Conservation (phyloP, 2,888 invertebrate genomes). For the Leptinotarsa tumamoca region DNA sequence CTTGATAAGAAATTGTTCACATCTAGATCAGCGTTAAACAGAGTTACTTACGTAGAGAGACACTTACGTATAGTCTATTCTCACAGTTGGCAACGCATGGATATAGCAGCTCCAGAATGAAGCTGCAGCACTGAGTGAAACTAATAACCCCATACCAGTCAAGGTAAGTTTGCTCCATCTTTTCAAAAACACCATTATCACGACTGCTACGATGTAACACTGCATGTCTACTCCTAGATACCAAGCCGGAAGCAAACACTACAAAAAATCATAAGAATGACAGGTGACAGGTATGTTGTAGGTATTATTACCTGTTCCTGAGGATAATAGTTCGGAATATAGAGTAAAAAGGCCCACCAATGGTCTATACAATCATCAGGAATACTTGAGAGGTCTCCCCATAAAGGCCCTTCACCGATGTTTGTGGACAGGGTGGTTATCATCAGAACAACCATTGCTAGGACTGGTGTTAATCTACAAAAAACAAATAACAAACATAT, state of each 20-base stretch:
- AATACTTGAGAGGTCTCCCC: neutral
- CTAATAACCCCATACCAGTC: neutral
- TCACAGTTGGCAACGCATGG: slow-evolving; percentile 2
- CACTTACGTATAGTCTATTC: neutral
- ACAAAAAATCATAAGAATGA: neutral
- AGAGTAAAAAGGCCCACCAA: slow-evolving; percentile 10
- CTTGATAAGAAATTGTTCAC: no score
- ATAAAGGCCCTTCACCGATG: neutral
- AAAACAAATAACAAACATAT: neutral
- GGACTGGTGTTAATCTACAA: neutral
- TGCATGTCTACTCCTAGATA: slow-evolving; percentile 10
- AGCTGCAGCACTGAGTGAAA: neutral
- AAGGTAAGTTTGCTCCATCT: neutral
- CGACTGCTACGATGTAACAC: slow-evolving; percentile 4
- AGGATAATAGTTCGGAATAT: slow-evolving; percentile 5
- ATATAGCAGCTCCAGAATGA: neutral
- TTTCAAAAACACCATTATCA: slow-evolving; percentile 11
- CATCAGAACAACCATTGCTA: neutral
- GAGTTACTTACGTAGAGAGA: no score
- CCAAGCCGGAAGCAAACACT: neutral
- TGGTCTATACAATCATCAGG: neutral
- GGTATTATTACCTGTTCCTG: neutral
- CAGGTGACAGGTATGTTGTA: neutral
- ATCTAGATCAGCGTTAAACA: no score
- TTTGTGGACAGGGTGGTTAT: neutral